A percentile compares a stretch with the other conserved stretches of the same genome.
These are phyloP conservation scores for Spatulosminthurus flaviceps DNA, from an alignment of 2,888 invertebrate species.

Conservation along the genomic window DNA sequence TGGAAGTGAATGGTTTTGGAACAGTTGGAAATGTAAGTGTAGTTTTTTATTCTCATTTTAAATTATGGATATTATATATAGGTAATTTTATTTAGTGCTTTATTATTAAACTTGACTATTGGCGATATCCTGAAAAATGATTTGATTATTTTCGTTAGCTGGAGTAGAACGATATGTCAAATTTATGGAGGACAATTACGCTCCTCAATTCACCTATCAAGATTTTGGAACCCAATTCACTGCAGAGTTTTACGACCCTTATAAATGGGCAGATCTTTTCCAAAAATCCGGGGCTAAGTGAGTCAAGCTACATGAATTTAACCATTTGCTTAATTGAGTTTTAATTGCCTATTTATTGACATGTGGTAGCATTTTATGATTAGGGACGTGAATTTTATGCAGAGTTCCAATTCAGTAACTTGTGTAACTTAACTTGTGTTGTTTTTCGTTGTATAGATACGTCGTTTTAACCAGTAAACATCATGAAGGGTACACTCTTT, in stretches of 20 bases:
- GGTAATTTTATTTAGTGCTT: too few relatives aligned
- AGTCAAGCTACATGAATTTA: too few relatives aligned
- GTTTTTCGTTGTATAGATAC: constrained; percentile 67
- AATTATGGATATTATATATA: too few relatives aligned
- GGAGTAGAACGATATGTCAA: constrained; percentile 64
- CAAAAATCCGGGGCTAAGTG: constrained; percentile 86
- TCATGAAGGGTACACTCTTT: constrained; percentile 69
- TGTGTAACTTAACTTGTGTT: too few relatives aligned
- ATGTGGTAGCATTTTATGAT: too few relatives aligned
- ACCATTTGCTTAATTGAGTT: too few relatives aligned
- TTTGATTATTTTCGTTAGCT: not conserved
- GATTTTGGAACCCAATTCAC: constrained; percentile 90
- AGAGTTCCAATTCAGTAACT: too few relatives aligned
- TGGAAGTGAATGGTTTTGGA: constrained; percentile 93
- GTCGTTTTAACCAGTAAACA: constrained; percentile 69
- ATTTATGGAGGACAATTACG: constrained; percentile 85
- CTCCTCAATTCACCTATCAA: constrained; percentile 86
- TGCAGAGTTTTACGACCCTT: constrained; percentile 87
- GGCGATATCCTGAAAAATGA: too few relatives aligned
- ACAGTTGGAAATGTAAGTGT: constrained; percentile 38
- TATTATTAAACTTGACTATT: too few relatives aligned
- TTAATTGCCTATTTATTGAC: not conserved
- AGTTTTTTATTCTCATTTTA: too few relatives aligned
- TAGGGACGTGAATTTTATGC: too few relatives aligned
- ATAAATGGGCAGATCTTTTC: constrained; percentile 85